These are phyloP conservation scores for Menidia menidia DNA, from an alignment of 2,797 vertebrate species.

Conservation along the genomic window DNA sequence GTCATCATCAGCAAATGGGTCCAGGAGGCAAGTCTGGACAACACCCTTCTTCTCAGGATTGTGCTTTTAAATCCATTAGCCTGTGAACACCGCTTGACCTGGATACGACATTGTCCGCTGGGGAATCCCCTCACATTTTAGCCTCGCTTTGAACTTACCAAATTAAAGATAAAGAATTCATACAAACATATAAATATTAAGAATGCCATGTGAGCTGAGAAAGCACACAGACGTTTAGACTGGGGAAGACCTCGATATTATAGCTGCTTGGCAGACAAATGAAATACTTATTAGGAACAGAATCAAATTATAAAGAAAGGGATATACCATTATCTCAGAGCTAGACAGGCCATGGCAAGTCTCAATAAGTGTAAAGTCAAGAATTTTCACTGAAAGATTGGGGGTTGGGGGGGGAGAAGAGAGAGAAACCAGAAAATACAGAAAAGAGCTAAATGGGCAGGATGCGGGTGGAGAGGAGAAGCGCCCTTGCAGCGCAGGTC, in stretches of 20 bases:
- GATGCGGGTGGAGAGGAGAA: slow-evolving; percentile 23
- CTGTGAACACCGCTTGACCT: slow-evolving; percentile 29
- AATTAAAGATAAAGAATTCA: background rate
- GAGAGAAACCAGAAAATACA: slow-evolving; percentile 21
- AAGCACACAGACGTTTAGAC: slow-evolving; percentile 15
- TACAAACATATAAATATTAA: background rate
- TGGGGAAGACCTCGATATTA: slow-evolving; percentile 33
- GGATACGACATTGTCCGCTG: background rate
- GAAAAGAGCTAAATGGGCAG: slow-evolving; percentile 26
- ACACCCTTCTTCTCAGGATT: slow-evolving; percentile 46
- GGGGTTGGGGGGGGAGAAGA: slow-evolving; percentile 17
- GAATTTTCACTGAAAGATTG: slow-evolving; percentile 24
- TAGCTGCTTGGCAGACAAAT: background rate
- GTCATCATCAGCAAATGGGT: slow-evolving; percentile 30
- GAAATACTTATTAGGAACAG: slow-evolving; percentile 13
- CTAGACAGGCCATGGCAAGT: slow-evolving; percentile 50
- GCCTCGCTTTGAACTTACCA: too few relatives aligned
- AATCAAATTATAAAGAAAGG: slow-evolving; percentile 42
- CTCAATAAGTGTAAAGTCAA: slow-evolving; percentile 26
- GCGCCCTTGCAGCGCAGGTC: slow-evolving; percentile 32
- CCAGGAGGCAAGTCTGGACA: slow-evolving; percentile 49
- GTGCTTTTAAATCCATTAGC: slow-evolving; percentile 29
- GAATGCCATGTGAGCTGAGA: background rate
- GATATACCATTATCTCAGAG: slow-evolving; percentile 39
- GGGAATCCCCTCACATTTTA: background rate